A percentile compares a stretch with the other conserved stretches of the same genome.
These are phyloP conservation scores for Leptopilina myrica DNA, from an alignment of 2,888 invertebrate genomes.

Conservation along the genomic window DNA sequence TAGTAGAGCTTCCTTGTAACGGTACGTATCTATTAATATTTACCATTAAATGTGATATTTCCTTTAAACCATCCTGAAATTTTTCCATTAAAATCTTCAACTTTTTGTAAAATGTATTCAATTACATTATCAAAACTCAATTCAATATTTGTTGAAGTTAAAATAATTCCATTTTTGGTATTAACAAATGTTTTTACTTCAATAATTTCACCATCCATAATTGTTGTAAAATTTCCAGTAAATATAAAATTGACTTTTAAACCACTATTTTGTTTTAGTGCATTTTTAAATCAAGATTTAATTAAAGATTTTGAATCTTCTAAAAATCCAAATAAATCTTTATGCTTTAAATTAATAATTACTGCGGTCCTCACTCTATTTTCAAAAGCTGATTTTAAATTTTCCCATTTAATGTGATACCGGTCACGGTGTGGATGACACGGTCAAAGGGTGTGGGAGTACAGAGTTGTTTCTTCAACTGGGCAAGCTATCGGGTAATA, in stretches of 20 bases:
- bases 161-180: not conserved
- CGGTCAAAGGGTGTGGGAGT: too few species aligned
- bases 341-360: not conserved
- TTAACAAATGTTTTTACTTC: not conserved
- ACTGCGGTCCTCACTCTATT: not conserved
- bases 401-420: not conserved
- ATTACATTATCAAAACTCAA: not conserved
- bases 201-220: not conserved
- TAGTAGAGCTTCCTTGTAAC: too few species aligned
- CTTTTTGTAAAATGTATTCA: too few species aligned
- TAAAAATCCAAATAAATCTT: slow-evolving; percentile 8
- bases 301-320: not conserved
- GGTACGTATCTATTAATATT: too few species aligned
- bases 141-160: not conserved
- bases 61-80: not conserved
- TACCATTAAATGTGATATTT: too few species aligned
- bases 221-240: too few species aligned
- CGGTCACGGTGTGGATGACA: too few species aligned
- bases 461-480: too few species aligned
- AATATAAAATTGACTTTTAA: not conserved
- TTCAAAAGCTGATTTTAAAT: not conserved
- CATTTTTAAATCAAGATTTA: not conserved
- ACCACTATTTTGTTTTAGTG: not conserved
- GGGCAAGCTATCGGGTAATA: too few species aligned
- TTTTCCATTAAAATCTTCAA: not conserved